Evolutionary conservation across 2,113 vertebrate genomes (phyloP).

Genomic region (Oophaga pumilio): DNA sequence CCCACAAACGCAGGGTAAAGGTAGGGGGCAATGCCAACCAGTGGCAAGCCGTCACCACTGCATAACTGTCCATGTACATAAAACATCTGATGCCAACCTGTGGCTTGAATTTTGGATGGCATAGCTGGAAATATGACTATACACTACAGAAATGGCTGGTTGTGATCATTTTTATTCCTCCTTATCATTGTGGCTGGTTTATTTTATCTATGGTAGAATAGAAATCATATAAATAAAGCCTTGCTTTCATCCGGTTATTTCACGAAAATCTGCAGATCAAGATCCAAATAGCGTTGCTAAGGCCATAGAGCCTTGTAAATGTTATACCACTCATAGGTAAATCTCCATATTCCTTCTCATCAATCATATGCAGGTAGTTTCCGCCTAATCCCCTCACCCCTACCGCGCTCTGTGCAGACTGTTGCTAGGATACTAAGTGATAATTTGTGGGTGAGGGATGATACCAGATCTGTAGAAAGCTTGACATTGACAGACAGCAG

Average conservation of each 20-base stretch:
- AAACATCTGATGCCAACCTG: conserved; percentile 28
- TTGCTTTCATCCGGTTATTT: neutral
- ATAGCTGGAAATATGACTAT: neutral
- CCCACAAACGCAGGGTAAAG: conserved; percentile 49
- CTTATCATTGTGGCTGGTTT: neutral
- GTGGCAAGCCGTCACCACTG: conserved; percentile 13
- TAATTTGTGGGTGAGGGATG: conserved; percentile 53
- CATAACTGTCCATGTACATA: conserved; percentile 25
- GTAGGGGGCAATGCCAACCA: conserved; percentile 49
- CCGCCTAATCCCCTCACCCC: neutral
- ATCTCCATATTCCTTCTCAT: neutral
- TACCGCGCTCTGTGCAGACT: neutral
- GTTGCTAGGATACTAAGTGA: conserved; percentile 54
- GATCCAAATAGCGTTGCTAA: neutral
- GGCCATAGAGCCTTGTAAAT: neutral
- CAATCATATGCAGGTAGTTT: neutral
- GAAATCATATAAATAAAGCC: neutral
- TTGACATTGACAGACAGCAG: conserved; percentile 35
- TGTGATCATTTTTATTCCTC: neutral
- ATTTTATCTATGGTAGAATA: neutral
- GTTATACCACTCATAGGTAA: neutral
- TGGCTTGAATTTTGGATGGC: neutral
- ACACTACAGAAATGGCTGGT: neutral
- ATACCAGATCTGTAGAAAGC: conserved; percentile 12
- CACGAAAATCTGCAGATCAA: neutral